Conservation (phyloP, 2,888 invertebrate species). For the Calephelis perditalis region DNA sequence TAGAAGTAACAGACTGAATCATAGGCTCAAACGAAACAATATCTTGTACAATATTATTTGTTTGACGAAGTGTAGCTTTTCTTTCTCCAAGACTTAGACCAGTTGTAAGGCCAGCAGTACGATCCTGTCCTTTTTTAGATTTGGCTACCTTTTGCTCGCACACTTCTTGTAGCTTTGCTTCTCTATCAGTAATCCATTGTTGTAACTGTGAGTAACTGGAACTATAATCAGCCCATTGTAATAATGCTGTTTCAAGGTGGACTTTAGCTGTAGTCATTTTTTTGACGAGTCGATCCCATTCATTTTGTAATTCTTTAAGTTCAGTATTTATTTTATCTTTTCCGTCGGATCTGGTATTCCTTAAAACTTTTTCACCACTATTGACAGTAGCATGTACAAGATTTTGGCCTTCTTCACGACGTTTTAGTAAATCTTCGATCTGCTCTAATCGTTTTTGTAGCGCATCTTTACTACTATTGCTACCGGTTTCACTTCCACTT, state of each 20-base stretch:
- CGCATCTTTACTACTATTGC: conserved; percentile 88
- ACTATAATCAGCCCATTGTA: conserved; percentile 98
- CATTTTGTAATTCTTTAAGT: conserved; percentile 92
- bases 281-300: conserved; percentile 94
- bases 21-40: conserved; percentile 98
- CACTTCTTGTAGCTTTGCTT: conserved; percentile 94
- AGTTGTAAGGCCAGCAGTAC: conserved; percentile 83
- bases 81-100: conserved; percentile 89
- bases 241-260: conserved; percentile 90
- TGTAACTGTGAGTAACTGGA: conserved; percentile 94
- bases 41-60: conserved; percentile 96
- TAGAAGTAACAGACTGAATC: conserved; percentile 96
- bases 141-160: conserved; percentile 90
- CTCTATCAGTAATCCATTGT: conserved; percentile 96
- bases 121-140: conserved; percentile 85
- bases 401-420: conserved; percentile 92
- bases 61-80: conserved; percentile 92
- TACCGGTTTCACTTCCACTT: conserved; percentile 87
- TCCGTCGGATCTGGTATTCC: conserved; percentile 93
- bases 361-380: conserved; percentile 92
- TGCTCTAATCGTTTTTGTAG: conserved; percentile 88
- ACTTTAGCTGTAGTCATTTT: conserved; percentile 95
- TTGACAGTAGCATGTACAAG: conserved; percentile 92
- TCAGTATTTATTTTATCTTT: conserved; percentile 91
- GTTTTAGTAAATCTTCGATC: conserved; percentile 87